Conservation (phyloP, 2,113 vertebrate species). For the Neodontobutis hainanensis region DNA sequence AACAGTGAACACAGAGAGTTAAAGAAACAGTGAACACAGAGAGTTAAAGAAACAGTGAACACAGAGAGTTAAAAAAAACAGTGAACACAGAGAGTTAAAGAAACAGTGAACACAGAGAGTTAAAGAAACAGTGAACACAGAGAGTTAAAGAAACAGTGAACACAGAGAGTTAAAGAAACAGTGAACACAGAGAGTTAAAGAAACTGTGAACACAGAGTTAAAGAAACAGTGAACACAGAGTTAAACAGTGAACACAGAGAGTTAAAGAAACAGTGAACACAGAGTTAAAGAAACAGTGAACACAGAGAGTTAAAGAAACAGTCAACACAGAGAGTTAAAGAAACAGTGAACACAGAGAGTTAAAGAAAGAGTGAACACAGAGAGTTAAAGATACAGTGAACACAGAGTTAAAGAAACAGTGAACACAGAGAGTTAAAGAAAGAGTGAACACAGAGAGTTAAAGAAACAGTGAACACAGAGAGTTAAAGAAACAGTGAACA, state of each 20-base stretch:
- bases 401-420: background rate
- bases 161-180: background rate
- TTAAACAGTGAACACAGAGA: too few relatives aligned
- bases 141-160: background rate
- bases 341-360: too few relatives aligned
- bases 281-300: too few relatives aligned
- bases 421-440: background rate
- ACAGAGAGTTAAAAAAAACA: too few relatives aligned
- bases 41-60: background rate
- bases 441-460: too few relatives aligned
- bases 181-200: background rate
- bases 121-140: too few relatives aligned
- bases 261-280: background rate
- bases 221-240: background rate
- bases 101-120: background rate
- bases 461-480: background rate
- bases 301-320: background rate
- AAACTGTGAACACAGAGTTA: too few relatives aligned
- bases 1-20: background rate
- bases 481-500: background rate
- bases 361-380: background rate
- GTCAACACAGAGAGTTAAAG: background rate
- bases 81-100: too few relatives aligned
- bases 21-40: too few relatives aligned
- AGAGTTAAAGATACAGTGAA: too few relatives aligned